phyloP scores from a whole-genome alignment of 2,888 invertebrate genomes.

The Ganaspis brasiliensis region DNA sequence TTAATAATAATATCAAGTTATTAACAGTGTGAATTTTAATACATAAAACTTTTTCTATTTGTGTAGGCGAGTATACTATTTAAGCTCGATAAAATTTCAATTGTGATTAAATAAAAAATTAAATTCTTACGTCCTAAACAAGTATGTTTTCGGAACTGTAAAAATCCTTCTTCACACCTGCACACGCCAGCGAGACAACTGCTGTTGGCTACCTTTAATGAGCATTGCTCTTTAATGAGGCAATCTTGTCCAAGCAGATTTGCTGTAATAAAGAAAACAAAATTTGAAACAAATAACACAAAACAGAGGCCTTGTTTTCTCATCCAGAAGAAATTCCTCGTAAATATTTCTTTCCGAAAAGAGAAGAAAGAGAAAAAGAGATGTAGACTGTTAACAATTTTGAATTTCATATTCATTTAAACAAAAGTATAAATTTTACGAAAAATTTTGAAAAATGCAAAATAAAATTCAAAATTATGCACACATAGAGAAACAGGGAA shows the following conservation, averaged over 20 bases:
- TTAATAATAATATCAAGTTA: too few species aligned
- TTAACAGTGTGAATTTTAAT: too few species aligned
- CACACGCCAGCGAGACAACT: constrained; percentile 92
- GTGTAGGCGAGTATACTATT: too few species aligned
- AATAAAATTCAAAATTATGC: too few species aligned
- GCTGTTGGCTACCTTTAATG: constrained; percentile 93
- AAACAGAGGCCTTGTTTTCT: not conserved
- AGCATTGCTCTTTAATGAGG: constrained; percentile 91
- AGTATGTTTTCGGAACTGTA: constrained; percentile 94
- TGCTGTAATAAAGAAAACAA: constrained; percentile 83
- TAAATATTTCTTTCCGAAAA: not conserved
- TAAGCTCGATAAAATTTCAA: not conserved
- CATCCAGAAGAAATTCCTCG: not conserved
- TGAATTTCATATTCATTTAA: too few species aligned
- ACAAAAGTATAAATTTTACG: too few species aligned
- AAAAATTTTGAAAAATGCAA: too few species aligned
- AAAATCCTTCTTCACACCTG: constrained; percentile 91
- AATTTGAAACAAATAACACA: constrained; percentile 15
- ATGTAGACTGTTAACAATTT: not conserved
- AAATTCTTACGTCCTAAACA: constrained; percentile 93
- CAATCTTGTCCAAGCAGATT: constrained; percentile 93
- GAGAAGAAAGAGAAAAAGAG: not conserved
- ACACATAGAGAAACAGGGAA: too few species aligned
- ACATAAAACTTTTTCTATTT: too few species aligned
- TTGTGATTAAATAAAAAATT: not conserved